These are phyloP conservation scores for Turdus rufiventris DNA, from an alignment of 2,113 vertebrate genomes.

Conservation along the genomic window DNA sequence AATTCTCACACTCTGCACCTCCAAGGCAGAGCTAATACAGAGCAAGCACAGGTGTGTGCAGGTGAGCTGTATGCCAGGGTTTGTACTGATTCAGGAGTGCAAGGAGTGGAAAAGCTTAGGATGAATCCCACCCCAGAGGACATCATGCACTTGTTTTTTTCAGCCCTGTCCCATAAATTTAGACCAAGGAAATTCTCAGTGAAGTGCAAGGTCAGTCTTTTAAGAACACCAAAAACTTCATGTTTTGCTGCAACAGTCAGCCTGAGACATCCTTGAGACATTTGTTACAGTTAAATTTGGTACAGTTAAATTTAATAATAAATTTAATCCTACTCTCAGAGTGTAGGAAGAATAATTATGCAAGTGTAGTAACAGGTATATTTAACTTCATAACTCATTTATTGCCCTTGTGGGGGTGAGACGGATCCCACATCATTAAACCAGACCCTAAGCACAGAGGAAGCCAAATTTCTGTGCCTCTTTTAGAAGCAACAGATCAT, in stretches of 20 bases:
- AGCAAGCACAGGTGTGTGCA: not conserved
- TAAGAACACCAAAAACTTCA: not conserved
- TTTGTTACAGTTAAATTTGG: not conserved
- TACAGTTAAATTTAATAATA: no score
- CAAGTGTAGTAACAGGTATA: not conserved
- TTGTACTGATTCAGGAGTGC: not conserved
- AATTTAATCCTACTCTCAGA: not conserved
- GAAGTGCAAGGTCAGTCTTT: not conserved
- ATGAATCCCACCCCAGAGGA: not conserved
- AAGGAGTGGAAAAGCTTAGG: not conserved
- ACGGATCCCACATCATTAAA: not conserved
- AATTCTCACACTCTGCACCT: not conserved
- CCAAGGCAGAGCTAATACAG: not conserved
- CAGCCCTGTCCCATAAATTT: not conserved
- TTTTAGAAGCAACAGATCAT: not conserved
- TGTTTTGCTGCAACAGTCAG: not conserved
- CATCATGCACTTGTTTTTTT: not conserved
- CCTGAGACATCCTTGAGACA: not conserved
- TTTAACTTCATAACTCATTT: constrained; percentile 12
- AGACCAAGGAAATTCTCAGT: not conserved
- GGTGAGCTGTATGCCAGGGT: not conserved
- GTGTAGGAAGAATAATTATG: not conserved
- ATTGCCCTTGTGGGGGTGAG: not conserved
- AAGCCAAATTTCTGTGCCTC: not conserved
- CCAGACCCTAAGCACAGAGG: not conserved